Conservation (phyloP, 1,140 invertebrate genomes). For the Dinoponera quadriceps region DNA sequence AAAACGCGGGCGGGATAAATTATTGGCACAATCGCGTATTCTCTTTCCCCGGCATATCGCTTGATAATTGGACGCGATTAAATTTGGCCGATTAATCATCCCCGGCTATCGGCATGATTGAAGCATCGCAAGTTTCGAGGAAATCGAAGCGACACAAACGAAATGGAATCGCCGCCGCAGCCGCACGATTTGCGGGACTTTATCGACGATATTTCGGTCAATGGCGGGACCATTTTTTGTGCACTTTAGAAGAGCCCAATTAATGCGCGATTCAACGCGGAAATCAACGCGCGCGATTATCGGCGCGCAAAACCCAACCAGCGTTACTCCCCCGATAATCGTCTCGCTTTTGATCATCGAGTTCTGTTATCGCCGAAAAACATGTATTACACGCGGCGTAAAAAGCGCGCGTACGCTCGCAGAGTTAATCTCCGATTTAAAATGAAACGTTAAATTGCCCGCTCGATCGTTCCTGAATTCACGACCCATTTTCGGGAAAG, state of each 20-base stretch:
- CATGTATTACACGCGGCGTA: no score
- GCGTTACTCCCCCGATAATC: neutral
- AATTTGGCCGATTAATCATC: constrained; percentile 24
- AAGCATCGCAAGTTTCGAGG: neutral
- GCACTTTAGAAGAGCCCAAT: neutral
- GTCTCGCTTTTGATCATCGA: neutral
- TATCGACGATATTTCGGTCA: constrained; percentile 19
- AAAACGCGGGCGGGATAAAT: constrained; percentile 1
- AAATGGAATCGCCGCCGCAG: neutral
- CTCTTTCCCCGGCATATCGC: neutral
- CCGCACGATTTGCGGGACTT: constrained; percentile 14
- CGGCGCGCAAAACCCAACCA: neutral
- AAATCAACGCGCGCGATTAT: constrained; percentile 9
- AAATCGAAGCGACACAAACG: constrained; percentile 9
- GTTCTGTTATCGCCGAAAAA: no score
- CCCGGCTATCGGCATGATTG: neutral
- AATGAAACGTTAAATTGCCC: no score
- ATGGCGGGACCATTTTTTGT: neutral
- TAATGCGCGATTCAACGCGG: constrained; percentile 17
- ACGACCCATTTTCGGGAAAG: neutral
- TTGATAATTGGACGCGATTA: neutral
- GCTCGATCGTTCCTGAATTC: neutral
- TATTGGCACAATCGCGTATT: neutral
- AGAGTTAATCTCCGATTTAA: neutral
- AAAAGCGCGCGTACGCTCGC: no score